Evolutionary conservation across 1,140 invertebrate genomes (phyloP).

Genomic region (Chironomus tepperi): DNA sequence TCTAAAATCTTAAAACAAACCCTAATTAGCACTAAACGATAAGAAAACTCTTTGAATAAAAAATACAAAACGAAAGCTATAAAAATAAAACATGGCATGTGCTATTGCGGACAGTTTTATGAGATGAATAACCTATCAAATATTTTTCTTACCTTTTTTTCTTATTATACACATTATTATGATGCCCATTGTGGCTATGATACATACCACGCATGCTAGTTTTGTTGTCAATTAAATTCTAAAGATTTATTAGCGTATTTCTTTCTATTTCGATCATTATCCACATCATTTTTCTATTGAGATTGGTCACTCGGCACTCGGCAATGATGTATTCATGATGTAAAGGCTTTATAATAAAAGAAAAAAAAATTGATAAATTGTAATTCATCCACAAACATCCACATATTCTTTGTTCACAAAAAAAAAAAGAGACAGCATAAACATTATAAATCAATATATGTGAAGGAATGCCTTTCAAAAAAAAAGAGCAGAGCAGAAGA

Average conservation of each 20-base stretch:
- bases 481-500: not conserved
- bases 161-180: not conserved
- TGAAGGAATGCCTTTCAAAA: not conserved
- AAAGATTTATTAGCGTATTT: not conserved
- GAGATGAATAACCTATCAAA: conserved; percentile 13
- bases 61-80: no score
- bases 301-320: not conserved
- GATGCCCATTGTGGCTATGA: no score
- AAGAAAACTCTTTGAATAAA: no score
- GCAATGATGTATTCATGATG: not conserved
- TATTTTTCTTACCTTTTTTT: not conserved
- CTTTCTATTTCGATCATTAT: not conserved
- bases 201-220: not conserved
- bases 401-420: not conserved
- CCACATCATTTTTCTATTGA: not conserved
- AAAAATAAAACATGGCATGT: no score
- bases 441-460: conserved; percentile 10
- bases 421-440: not conserved
- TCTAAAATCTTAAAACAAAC: no score
- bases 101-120: no score
- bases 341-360: not conserved
- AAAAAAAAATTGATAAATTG: not conserved
- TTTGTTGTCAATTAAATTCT: not conserved
- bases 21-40: no score
- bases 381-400: not conserved